A percentile compares a stretch with the other conserved stretches of the same genome.
Evolutionary conservation across 2,888 invertebrate genomes (phyloP).

Genomic region (Dinocampus coccinellae): DNA sequence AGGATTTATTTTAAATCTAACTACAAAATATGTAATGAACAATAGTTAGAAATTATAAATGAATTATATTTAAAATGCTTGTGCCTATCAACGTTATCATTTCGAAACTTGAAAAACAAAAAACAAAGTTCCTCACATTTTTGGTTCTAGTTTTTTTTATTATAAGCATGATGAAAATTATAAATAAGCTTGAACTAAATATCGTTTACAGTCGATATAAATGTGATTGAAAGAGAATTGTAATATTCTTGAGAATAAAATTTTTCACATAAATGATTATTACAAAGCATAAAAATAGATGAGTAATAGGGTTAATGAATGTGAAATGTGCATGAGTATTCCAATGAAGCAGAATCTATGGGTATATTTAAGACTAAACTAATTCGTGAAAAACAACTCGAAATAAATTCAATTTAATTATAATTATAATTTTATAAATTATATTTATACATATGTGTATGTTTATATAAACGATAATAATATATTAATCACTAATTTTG

Average conservation of each 20-base stretch:
- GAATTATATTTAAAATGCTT: not conserved
- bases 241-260: not conserved
- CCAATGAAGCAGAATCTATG: too few relatives aligned
- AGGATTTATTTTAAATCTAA: not conserved
- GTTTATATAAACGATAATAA: conserved; percentile 6
- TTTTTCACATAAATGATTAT: too few relatives aligned
- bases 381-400: too few relatives aligned
- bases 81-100: not conserved
- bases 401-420: not conserved
- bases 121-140: not conserved
- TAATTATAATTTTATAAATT: not conserved
- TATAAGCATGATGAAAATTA: not conserved
- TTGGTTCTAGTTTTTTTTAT: not conserved
- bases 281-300: not conserved
- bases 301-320: not conserved
- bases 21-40: too few relatives aligned
- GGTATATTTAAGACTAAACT: too few relatives aligned
- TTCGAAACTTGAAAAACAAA: not conserved
- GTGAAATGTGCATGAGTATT: not conserved
- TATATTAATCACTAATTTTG: conserved; percentile 4
- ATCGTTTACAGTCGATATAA: not conserved
- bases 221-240: not conserved
- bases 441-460: not conserved
- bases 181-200: not conserved
- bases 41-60: not conserved